phyloP scores from a whole-genome alignment of 2,888 invertebrate genomes.

The Pollenia griseotomentosa region DNA sequence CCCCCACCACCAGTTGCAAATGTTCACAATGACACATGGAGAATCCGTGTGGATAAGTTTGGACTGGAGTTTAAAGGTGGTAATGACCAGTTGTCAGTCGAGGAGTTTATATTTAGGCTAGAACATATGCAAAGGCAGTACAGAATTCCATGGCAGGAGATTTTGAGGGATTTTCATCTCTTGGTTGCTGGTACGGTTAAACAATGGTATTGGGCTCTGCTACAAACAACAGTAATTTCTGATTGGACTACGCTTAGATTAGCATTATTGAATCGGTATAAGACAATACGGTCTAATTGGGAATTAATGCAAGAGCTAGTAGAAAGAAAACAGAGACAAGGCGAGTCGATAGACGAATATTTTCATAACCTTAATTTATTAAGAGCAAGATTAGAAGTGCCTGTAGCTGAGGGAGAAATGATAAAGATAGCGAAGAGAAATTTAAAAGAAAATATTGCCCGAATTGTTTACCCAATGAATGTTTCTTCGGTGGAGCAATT shows the following conservation, averaged over 20 bases:
- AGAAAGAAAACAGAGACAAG: slow-evolving; percentile 21
- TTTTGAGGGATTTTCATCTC: slow-evolving; percentile 4
- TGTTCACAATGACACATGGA: neutral
- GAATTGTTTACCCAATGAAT: neutral
- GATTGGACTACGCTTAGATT: neutral
- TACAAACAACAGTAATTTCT: neutral
- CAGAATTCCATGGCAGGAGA: neutral
- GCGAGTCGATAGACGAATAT: neutral
- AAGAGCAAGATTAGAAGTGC: neutral
- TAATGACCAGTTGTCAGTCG: slow-evolving; percentile 1
- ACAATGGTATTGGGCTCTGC: slow-evolving; percentile 1
- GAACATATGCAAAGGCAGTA: neutral
- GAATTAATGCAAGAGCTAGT: slow-evolving; percentile 37
- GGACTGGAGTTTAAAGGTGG: slow-evolving; percentile 3
- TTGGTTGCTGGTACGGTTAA: neutral
- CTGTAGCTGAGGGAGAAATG: slow-evolving; percentile 4
- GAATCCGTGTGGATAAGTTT: slow-evolving; percentile 33
- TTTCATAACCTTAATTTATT: neutral
- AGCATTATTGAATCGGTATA: slow-evolving; percentile 17
- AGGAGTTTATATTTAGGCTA: neutral
- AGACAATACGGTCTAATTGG: neutral
- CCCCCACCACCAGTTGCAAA: neutral
- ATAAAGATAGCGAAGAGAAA: too few species aligned
- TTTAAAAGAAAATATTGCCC: too few species aligned
- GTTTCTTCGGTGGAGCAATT: slow-evolving; percentile 33